Evolutionary conservation across 2,888 invertebrate genomes (phyloP).

Genomic region (Limnephilus lunatus): DNA sequence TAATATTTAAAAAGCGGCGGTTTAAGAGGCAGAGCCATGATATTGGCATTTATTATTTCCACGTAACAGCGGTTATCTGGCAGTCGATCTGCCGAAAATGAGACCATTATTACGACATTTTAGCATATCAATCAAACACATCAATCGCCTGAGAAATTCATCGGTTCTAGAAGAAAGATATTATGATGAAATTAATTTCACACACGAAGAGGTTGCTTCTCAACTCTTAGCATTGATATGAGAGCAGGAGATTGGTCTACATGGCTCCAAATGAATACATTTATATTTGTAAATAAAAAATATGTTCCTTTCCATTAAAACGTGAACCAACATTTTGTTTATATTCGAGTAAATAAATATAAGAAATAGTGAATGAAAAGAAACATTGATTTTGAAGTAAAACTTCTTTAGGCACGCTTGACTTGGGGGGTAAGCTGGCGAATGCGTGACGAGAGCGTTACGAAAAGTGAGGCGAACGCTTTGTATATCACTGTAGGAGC

Average conservation of each 20-base stretch:
- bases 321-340: too few species aligned
- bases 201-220: constrained; percentile 29
- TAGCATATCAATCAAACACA: constrained; percentile 53
- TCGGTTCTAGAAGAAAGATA: constrained; percentile 17
- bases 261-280: too few species aligned
- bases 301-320: too few species aligned
- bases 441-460: too few species aligned
- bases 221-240: neutral
- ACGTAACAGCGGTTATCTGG: neutral
- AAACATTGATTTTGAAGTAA: too few species aligned
- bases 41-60: neutral
- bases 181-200: constrained; percentile 50
- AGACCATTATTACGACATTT: constrained; percentile 31
- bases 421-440: too few species aligned
- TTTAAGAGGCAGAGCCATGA: neutral
- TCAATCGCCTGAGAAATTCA: constrained; percentile 42
- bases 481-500: too few species aligned
- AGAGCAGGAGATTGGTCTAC: neutral
- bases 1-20: neutral
- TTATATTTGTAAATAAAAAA: too few species aligned
- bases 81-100: neutral
- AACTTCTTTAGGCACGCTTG: too few species aligned
- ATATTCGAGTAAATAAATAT: too few species aligned
- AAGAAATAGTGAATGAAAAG: too few species aligned
- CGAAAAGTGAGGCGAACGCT: too few species aligned